Evolutionary conservation across 2,113 vertebrate genomes (phyloP).

Genomic region (Phaethornis superciliosus): DNA sequence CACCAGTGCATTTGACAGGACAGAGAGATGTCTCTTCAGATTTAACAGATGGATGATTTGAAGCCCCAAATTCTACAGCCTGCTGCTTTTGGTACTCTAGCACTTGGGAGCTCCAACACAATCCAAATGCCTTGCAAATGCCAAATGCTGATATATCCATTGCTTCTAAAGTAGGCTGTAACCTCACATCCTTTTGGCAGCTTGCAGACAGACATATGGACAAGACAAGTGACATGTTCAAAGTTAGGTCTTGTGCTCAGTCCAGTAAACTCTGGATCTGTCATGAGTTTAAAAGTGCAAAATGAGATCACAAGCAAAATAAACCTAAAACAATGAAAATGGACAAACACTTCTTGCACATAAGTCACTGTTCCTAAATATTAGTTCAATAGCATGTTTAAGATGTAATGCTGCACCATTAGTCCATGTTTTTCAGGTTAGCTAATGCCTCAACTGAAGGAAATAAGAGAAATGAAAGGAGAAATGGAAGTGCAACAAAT

Average conservation of each 20-base stretch:
- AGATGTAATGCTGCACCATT: neutral
- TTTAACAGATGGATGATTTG: neutral
- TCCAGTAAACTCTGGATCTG: neutral
- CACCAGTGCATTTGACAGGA: conserved; percentile 12
- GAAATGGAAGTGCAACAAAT: neutral
- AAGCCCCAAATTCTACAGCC: neutral
- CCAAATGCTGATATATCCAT: neutral
- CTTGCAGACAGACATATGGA: neutral
- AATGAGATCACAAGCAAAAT: neutral
- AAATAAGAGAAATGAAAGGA: neutral
- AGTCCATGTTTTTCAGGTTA: neutral
- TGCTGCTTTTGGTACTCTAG: neutral
- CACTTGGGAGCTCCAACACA: neutral
- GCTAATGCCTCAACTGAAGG: neutral
- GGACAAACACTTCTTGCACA: neutral
- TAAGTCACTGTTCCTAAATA: neutral
- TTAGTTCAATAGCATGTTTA: neutral
- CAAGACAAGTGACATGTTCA: neutral
- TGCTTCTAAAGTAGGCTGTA: neutral
- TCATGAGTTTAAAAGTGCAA: neutral
- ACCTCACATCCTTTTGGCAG: neutral
- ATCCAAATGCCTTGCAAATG: neutral
- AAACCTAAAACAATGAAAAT: neutral
- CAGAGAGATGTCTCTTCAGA: neutral
- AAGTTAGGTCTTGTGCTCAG: neutral